Conservation (phyloP, 2,113 vertebrate genomes). For the Microtus pennsylvanicus region DNA sequence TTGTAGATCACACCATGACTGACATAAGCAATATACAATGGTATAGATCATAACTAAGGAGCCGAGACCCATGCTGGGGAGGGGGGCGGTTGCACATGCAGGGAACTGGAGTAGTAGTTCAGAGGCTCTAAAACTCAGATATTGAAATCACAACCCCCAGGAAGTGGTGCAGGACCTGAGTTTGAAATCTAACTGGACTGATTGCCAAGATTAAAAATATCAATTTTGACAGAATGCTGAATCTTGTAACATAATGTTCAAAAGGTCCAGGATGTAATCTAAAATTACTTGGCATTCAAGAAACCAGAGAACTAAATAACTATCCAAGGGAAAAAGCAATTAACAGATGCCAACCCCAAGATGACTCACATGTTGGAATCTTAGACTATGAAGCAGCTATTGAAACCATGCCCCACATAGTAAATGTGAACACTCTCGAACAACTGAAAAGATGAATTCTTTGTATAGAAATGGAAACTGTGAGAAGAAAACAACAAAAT, state of each 20-base stretch:
- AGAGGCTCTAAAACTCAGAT: not conserved
- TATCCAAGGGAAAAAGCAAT: constrained; percentile 37
- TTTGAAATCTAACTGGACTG: not conserved
- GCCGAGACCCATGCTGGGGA: not conserved
- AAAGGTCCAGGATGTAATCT: constrained; percentile 24
- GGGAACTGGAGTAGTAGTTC: not conserved
- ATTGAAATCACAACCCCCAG: not conserved
- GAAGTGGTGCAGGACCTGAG: not conserved
- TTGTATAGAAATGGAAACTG: constrained; percentile 2
- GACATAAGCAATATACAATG: not conserved
- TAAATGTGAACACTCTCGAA: constrained; percentile 3
- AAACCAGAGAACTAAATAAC: constrained; percentile 52
- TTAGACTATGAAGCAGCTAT: constrained; percentile 16
- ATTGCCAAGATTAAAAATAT: not conserved
- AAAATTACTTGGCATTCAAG: constrained; percentile 64
- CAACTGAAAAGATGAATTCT: not conserved
- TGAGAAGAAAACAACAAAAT: not conserved
- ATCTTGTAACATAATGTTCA: constrained; percentile 16
- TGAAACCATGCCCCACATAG: not conserved
- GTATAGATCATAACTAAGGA: not conserved
- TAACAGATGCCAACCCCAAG: constrained; percentile 22
- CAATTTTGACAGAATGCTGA: constrained; percentile 45
- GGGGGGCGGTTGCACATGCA: too few species aligned
- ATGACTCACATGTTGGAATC: constrained; percentile 57
- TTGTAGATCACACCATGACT: not conserved